phyloP scores from a whole-genome alignment of 2,113 vertebrate species.

The Melanerpes formicivorus region DNA sequence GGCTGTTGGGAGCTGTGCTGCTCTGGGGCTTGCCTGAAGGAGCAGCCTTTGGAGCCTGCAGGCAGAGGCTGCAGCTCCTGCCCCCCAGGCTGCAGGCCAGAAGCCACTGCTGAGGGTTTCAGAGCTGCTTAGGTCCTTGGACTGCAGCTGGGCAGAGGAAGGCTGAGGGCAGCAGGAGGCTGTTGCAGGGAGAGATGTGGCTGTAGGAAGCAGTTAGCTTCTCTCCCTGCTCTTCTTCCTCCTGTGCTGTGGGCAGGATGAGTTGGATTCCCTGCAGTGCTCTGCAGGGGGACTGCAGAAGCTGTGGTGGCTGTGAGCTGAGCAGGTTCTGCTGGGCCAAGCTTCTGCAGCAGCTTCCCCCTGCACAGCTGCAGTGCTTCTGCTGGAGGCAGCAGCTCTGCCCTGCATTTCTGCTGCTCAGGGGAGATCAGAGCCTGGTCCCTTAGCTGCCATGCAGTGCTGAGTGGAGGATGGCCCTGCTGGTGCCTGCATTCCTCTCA shows the following conservation, averaged over 20 bases:
- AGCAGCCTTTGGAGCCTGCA: too few relatives aligned
- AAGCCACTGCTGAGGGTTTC: neutral
- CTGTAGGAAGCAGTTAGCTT: neutral
- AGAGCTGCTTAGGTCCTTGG: neutral
- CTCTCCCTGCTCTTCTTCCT: neutral
- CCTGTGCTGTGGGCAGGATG: neutral
- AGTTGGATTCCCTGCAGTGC: too few relatives aligned
- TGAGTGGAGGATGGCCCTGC: too few relatives aligned
- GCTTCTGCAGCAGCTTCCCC: neutral
- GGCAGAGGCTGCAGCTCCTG: neutral
- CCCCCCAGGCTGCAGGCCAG: neutral
- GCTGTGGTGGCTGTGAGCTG: neutral
- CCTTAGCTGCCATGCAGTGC: too few relatives aligned
- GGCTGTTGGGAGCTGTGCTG: neutral
- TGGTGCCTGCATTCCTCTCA: too few relatives aligned
- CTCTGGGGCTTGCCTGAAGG: neutral
- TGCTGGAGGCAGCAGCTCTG: neutral
- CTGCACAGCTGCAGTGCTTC: neutral
- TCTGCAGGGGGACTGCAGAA: neutral
- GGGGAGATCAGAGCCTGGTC: neutral
- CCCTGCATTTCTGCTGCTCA: neutral
- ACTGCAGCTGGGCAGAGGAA: neutral
- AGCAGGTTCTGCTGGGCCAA: neutral
- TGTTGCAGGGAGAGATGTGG: neutral
- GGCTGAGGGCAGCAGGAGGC: neutral